These are phyloP conservation scores for Pseudochirops cupreus DNA, from an alignment of 2,797 vertebrate genomes.

Conservation along the genomic window DNA sequence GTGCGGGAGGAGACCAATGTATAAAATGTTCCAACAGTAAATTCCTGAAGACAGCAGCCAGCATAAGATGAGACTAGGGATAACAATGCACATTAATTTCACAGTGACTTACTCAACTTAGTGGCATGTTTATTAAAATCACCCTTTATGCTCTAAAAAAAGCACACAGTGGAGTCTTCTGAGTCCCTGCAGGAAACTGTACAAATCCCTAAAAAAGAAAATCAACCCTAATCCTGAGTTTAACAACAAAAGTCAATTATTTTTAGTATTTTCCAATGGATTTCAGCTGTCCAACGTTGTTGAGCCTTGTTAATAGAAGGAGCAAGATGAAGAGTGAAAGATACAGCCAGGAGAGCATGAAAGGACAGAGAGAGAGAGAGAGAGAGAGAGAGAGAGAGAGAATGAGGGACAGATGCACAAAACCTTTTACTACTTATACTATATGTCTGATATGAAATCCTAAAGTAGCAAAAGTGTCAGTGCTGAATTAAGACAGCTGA, in stretches of 20 bases:
- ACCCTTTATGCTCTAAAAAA: slow-evolving; percentile 80
- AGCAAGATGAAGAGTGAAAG: slow-evolving; percentile 34
- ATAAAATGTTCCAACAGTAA: slow-evolving; percentile 68
- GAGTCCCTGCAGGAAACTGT: slow-evolving; percentile 78
- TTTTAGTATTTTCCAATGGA: slow-evolving; percentile 83
- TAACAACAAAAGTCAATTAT: slow-evolving; percentile 82
- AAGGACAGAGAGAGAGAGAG: neutral
- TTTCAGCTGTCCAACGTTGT: slow-evolving; percentile 77
- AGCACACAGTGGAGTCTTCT: slow-evolving; percentile 59
- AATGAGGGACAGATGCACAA: slow-evolving; percentile 1
- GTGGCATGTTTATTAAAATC: slow-evolving; percentile 82
- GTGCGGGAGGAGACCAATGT: slow-evolving; percentile 70
- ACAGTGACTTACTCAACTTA: slow-evolving; percentile 57
- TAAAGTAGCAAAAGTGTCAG: slow-evolving; percentile 47
- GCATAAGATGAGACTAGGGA: slow-evolving; percentile 65
- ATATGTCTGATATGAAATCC: slow-evolving; percentile 26
- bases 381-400: neutral
- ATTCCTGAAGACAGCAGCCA: slow-evolving; percentile 68
- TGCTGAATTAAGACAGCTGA: slow-evolving; percentile 59
- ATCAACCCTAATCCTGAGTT: slow-evolving; percentile 76
- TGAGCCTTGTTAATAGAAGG: slow-evolving; percentile 70
- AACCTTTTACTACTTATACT: slow-evolving; percentile 14
- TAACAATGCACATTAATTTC: slow-evolving; percentile 66
- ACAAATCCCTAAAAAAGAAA: slow-evolving; percentile 78
- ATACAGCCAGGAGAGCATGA: neutral